phyloP scores from a whole-genome alignment of 2,888 invertebrate genomes.

The Drosophila eohydei region DNA sequence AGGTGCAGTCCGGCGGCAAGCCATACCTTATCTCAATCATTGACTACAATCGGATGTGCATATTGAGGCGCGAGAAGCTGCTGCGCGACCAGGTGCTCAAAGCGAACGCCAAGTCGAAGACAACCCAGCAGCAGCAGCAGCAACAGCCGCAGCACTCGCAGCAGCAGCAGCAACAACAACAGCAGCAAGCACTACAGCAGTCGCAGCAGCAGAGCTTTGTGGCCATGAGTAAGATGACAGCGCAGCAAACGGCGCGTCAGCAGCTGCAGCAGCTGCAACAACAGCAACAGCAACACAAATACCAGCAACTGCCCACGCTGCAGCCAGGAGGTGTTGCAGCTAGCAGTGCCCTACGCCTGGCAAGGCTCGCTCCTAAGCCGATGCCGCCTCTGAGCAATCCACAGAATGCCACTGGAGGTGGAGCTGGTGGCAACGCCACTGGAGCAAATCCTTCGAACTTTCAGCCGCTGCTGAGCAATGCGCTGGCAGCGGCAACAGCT shows the following conservation, averaged over 20 bases:
- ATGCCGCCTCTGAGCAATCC: slow-evolving; percentile 68
- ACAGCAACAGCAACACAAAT: slow-evolving; percentile 52
- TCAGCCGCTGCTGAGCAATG: slow-evolving; percentile 70
- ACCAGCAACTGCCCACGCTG: slow-evolving; percentile 53
- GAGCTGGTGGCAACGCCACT: neutral
- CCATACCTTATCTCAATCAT: slow-evolving; percentile 91
- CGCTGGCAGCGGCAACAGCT: slow-evolving; percentile 43
- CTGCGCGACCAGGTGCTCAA: slow-evolving; percentile 87
- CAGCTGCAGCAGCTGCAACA: slow-evolving; percentile 63
- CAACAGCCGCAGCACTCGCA: slow-evolving; percentile 59
- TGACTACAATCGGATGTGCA: slow-evolving; percentile 92
- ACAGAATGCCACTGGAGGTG: slow-evolving; percentile 31
- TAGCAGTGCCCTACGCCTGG: slow-evolving; percentile 37
- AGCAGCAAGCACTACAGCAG: slow-evolving; percentile 74
- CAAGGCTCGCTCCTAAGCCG: slow-evolving; percentile 60
- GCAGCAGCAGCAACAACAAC: slow-evolving; percentile 72
- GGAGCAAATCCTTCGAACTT: slow-evolving; percentile 31
- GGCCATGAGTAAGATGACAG: slow-evolving; percentile 38
- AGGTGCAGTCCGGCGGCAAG: slow-evolving; percentile 91
- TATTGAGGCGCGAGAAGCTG: slow-evolving; percentile 89
- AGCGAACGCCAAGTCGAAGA: slow-evolving; percentile 61
- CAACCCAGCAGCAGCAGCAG: slow-evolving; percentile 43
- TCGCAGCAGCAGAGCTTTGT: slow-evolving; percentile 32
- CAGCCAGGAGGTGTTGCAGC: slow-evolving; percentile 21
- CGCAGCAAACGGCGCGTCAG: slow-evolving; percentile 57